These are phyloP conservation scores for Gadopsis marmoratus DNA, from an alignment of 2,797 vertebrate species.

Conservation along the genomic window DNA sequence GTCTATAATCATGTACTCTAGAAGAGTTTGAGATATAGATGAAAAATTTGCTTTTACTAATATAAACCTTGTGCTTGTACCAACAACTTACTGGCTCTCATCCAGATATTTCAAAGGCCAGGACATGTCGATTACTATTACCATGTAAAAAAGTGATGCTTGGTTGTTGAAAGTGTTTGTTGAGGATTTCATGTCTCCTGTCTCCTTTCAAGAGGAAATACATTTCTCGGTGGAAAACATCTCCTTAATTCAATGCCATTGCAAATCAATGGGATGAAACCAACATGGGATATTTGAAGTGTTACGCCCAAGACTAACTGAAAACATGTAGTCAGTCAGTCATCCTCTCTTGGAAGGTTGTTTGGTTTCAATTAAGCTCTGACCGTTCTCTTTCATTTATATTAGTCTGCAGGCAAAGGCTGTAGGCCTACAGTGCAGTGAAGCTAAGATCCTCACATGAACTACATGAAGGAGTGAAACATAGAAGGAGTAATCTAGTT, in stretches of 20 bases:
- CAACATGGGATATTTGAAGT: constrained; percentile 48
- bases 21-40: not conserved
- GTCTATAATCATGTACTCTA: not conserved
- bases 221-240: constrained; percentile 48
- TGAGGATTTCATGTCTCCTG: constrained; percentile 32
- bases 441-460: not conserved
- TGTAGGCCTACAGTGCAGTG: not conserved
- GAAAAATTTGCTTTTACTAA: too few species aligned
- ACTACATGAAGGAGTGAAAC: constrained; percentile 17
- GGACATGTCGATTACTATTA: not conserved
- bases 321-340: constrained; percentile 63
- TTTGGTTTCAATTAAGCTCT: constrained; percentile 53
- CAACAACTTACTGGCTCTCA: not conserved
- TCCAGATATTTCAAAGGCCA: not conserved
- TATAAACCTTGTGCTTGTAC: not conserved
- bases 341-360: constrained; percentile 26
- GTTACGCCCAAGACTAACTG: constrained; percentile 67
- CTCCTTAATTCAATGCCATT: constrained; percentile 49
- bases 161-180: constrained; percentile 10
- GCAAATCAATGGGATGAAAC: constrained; percentile 67
- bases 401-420: constrained; percentile 20
- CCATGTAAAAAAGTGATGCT: not conserved
- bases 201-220: constrained; percentile 39
- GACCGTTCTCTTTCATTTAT: constrained; percentile 30
- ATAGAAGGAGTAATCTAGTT: constrained; percentile 31